Evolutionary conservation across 1,140 invertebrate species (phyloP).

Genomic region (Drosophila hydei): DNA sequence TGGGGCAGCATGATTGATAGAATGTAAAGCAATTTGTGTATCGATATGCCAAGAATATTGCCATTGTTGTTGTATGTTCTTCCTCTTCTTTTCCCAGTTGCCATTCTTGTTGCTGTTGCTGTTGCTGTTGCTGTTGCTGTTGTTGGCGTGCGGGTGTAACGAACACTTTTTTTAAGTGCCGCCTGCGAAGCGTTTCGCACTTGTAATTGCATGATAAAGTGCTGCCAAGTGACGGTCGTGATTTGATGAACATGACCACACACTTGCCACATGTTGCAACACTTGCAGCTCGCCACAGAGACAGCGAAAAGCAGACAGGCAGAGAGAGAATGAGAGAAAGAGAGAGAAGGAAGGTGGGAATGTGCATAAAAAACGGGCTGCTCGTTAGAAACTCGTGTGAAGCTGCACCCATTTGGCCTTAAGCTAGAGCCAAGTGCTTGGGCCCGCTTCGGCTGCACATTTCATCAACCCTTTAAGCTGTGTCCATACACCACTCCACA

Average conservation of each 20-base stretch:
- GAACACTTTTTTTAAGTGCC: conserved; percentile 24
- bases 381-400: conserved; percentile 42
- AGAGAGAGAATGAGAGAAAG: neutral
- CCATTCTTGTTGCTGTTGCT: no score
- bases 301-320: neutral
- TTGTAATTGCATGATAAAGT: conserved; percentile 75
- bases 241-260: conserved; percentile 58
- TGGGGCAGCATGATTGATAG: conserved; percentile 12
- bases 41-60: neutral
- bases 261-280: conserved; percentile 66
- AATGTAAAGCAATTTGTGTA: conserved; percentile 22
- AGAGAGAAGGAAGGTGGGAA: neutral
- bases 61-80: neutral
- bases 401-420: conserved; percentile 27
- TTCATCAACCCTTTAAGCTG: neutral
- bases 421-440: conserved; percentile 10
- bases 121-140: neutral
- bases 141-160: neutral
- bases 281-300: conserved; percentile 15
- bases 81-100: no score
- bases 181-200: conserved; percentile 54
- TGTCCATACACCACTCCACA: neutral
- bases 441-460: neutral
- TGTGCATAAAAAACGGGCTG: neutral
- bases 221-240: conserved; percentile 54